These are phyloP conservation scores for Oithona nana DNA, from an alignment of 2,888 invertebrate genomes.

Conservation along the genomic window DNA sequence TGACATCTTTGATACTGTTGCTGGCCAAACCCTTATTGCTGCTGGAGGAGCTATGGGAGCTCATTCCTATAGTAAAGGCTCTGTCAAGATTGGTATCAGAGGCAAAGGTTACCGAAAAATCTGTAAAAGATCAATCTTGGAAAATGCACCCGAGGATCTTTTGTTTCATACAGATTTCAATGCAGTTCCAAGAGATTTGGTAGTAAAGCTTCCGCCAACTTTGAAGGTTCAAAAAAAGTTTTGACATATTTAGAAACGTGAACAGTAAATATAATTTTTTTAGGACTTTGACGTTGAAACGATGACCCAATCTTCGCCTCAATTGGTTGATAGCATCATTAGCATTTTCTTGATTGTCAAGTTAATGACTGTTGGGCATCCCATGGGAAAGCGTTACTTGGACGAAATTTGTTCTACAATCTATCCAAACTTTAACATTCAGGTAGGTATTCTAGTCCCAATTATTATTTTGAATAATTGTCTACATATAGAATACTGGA, in stretches of 20 bases:
- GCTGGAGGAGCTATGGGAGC: not conserved
- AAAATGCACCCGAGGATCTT: not conserved
- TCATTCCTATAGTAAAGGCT: not conserved
- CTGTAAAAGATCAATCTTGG: not conserved
- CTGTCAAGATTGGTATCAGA: too few relatives aligned
- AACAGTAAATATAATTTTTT: too few relatives aligned
- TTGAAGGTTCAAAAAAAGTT: too few relatives aligned
- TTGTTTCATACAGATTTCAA: not conserved
- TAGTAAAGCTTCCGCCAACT: not conserved
- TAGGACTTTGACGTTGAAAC: not conserved
- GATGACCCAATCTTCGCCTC: not conserved
- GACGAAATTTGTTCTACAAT: not conserved
- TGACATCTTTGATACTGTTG: not conserved
- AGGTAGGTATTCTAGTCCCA: too few relatives aligned
- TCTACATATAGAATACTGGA: too few relatives aligned
- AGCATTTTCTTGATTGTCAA: not conserved
- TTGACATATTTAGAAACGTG: too few relatives aligned
- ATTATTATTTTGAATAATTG: too few relatives aligned
- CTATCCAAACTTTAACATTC: not conserved
- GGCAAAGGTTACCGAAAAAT: not conserved
- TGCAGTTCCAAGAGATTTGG: not conserved
- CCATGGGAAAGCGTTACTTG: not conserved
- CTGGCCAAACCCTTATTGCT: not conserved
- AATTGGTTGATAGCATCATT: not conserved
- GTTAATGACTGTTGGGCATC: not conserved